phyloP scores from a whole-genome alignment of 2,888 invertebrate genomes.

The Agrilus biguttatus region DNA sequence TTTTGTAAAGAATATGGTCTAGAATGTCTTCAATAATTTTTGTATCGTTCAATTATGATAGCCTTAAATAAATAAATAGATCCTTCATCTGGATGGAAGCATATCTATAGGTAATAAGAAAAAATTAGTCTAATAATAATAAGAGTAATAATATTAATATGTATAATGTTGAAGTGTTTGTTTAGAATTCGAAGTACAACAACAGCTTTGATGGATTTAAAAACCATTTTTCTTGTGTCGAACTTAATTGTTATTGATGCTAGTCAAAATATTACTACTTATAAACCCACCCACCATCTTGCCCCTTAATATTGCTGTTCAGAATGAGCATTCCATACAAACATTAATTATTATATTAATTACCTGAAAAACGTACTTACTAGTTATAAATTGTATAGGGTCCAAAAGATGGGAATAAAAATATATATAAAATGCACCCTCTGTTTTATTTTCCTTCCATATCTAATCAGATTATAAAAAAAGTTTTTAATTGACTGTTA shows the following conservation, averaged over 20 bases:
- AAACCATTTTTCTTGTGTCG: constrained; percentile 10
- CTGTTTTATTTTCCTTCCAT: constrained; percentile 1
- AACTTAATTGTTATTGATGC: constrained; percentile 28
- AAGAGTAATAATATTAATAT: constrained; percentile 12
- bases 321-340: constrained; percentile 34
- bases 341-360: constrained; percentile 28
- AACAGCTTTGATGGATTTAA: constrained; percentile 13
- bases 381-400: constrained; percentile 58
- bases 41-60: no score
- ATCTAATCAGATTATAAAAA: no score
- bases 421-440: constrained; percentile 41
- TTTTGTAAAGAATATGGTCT: no score
- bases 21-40: no score
- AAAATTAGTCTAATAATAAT: neutral
- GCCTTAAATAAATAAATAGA: no score
- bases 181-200: constrained; percentile 29
- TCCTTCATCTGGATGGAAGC: no score
- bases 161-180: constrained; percentile 28
- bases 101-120: neutral
- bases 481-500: no score
- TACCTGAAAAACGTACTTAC: constrained; percentile 39
- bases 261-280: constrained; percentile 28
- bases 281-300: constrained; percentile 32
- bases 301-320: constrained; percentile 28
- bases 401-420: constrained; percentile 60